These are phyloP conservation scores for Drosophila fulvimacula DNA, from an alignment of 2,888 invertebrate genomes.

Conservation along the genomic window DNA sequence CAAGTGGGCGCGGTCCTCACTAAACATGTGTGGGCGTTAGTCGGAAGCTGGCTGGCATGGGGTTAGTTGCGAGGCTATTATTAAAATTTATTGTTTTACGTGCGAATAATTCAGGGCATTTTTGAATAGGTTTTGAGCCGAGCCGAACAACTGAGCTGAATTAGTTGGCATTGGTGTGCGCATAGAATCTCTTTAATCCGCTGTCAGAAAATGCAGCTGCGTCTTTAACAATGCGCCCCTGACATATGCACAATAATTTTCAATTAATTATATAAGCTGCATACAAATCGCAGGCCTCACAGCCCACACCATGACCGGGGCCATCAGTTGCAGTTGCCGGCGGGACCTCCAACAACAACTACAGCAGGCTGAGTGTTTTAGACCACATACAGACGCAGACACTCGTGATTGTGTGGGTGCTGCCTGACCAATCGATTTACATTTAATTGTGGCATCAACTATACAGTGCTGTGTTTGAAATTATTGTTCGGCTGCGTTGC, in stretches of 20 bases:
- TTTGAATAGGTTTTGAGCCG: conserved; percentile 29
- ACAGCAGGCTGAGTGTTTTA: conserved; percentile 37
- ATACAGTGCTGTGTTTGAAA: conserved; percentile 70
- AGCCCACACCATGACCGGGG: background rate
- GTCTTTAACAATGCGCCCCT: conserved; percentile 28
- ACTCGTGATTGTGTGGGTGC: conserved; percentile 31
- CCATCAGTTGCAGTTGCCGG: conserved; percentile 40
- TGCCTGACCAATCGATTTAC: conserved; percentile 65
- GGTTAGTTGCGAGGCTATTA: conserved; percentile 47
- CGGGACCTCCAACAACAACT: conserved; percentile 23
- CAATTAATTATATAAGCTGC: conserved; percentile 57
- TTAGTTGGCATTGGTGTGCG: conserved; percentile 14
- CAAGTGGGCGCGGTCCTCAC: conserved; percentile 1
- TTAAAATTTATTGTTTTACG: conserved; percentile 67
- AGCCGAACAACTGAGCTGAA: conserved; percentile 17
- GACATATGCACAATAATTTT: conserved; percentile 57
- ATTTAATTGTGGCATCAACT: conserved; percentile 76
- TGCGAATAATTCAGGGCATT: conserved; percentile 48
- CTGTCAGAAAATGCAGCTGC: conserved; percentile 23
- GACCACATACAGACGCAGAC: conserved; percentile 4
- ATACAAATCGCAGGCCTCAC: conserved; percentile 7
- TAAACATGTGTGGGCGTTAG: conserved; percentile 16
- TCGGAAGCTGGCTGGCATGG: background rate
- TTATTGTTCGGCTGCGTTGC: conserved; percentile 59
- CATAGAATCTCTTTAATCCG: conserved; percentile 13